Percentiles rank a stretch among this genome's conserved stretches.
These are phyloP conservation scores for Emydocephalus ijimae DNA, from an alignment of 2,113 vertebrate species.

Conservation along the genomic window DNA sequence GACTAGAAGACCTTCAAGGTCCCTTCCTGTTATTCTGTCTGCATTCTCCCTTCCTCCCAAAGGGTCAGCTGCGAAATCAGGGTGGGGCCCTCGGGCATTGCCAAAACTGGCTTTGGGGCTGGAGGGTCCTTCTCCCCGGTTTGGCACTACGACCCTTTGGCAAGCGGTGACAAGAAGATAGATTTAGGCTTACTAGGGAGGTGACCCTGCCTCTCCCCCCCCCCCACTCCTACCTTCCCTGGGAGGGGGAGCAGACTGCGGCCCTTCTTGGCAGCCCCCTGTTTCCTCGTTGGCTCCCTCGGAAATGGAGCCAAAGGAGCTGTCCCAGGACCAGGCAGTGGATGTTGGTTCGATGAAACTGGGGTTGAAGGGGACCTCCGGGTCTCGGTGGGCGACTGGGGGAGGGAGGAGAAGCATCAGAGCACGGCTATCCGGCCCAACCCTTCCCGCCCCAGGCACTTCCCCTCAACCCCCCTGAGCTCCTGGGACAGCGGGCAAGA, in stretches of 20 bases:
- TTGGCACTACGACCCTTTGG: too few relatives aligned
- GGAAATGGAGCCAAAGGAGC: slow-evolving; percentile 77
- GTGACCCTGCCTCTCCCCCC: neutral
- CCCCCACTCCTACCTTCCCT: slow-evolving; percentile 77
- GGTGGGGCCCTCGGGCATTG: neutral
- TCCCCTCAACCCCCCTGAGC: neutral
- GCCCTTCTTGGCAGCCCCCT: slow-evolving; percentile 63
- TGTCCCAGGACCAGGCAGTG: slow-evolving; percentile 84
- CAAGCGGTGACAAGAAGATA: neutral
- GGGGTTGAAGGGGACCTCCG: slow-evolving; percentile 92
- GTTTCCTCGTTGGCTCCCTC: slow-evolving; percentile 76
- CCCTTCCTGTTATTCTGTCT: neutral
- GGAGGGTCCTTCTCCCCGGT: neutral
- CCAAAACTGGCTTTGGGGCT: neutral
- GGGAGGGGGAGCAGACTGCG: slow-evolving; percentile 75
- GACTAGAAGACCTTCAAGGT: neutral
- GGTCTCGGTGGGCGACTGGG: slow-evolving; percentile 91
- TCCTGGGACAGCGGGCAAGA: neutral
- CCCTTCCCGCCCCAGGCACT: neutral
- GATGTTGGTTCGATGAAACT: slow-evolving; percentile 95
- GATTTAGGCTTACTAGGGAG: neutral
- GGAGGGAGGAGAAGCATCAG: neutral
- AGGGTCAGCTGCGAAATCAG: neutral
- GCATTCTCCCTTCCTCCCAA: neutral
- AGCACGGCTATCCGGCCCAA: neutral